phyloP scores from a whole-genome alignment of 2,888 invertebrate genomes.

The Ellobium chinense region DNA sequence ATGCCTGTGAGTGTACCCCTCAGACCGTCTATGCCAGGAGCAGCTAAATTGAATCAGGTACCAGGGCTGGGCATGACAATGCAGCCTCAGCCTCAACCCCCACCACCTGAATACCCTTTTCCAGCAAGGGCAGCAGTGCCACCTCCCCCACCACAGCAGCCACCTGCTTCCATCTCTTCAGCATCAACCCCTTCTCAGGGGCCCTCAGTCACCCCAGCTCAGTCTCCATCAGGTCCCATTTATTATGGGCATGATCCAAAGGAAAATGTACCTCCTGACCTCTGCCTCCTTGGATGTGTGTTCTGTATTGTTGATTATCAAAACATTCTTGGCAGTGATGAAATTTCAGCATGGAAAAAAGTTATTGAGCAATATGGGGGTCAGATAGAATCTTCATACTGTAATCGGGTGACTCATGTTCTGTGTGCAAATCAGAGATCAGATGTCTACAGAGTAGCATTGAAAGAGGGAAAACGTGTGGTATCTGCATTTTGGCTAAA shows the following conservation, averaged over 20 bases:
- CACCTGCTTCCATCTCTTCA: slow-evolving; percentile 16
- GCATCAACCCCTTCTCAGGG: slow-evolving; percentile 30
- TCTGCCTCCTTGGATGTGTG: slow-evolving; percentile 94
- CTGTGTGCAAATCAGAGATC: slow-evolving; percentile 94
- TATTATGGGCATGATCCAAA: slow-evolving; percentile 90
- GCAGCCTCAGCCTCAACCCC: slow-evolving; percentile 57
- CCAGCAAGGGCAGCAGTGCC: slow-evolving; percentile 47
- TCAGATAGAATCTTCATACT: slow-evolving; percentile 92
- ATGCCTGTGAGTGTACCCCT: slow-evolving; percentile 33
- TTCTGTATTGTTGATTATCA: slow-evolving; percentile 93
- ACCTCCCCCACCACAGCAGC: slow-evolving; percentile 32
- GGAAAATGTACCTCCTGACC: slow-evolving; percentile 89
- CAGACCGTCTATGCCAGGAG: slow-evolving; percentile 29
- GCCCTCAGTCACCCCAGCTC: slow-evolving; percentile 38
- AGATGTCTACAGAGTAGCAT: slow-evolving; percentile 91
- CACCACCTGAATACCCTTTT: slow-evolving; percentile 59
- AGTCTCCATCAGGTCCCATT: slow-evolving; percentile 44
- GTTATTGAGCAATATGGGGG: slow-evolving; percentile 91
- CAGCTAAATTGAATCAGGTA: slow-evolving; percentile 20
- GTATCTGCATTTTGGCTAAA: slow-evolving; percentile 94
- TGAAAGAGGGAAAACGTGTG: slow-evolving; percentile 85
- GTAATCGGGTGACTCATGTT: slow-evolving; percentile 93
- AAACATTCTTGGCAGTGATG: slow-evolving; percentile 71
- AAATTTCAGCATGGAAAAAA: slow-evolving; percentile 75
- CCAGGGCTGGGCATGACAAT: slow-evolving; percentile 54